Base-by-base conservation (phyloP, 2,113 vertebrate species). In the Pluvianellus socialis region DNA sequence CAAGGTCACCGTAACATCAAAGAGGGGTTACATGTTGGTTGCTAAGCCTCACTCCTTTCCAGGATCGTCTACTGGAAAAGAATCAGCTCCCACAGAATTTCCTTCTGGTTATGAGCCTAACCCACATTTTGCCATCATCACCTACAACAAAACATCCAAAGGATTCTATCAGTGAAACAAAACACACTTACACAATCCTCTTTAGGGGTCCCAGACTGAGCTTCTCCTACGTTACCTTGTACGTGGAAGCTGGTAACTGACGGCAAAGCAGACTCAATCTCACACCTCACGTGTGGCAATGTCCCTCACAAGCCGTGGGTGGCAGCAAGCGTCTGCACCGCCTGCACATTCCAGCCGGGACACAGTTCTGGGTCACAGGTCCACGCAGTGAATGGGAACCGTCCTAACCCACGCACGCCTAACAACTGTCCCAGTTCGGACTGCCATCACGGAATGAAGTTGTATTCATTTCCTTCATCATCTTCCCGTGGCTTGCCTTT, bases 361-460 rank as follows among this genome's bases (percentile, higher is more conserved):
- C 93, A 56, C 61, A 17, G 71, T 6, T 86, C 30, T 50, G 95
- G 92, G 93, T 94, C 90, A 84, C 88, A 59, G 88, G 68, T 70
- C 75, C 92, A 27, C 2, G 4, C 67, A 26, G n/a, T 1, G 38
- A 88, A 70, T 7, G 0, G 67, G 75, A 94, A 56, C 49, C 53
- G 11, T 10, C 45, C 49, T 72, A 56, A 52, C 3, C 5, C 59
- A 61, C 92, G 61, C 76, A 12, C 3, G 19, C 35, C 75, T 30
- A 49, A 26, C 44, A 32, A 61, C 27, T 2, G 23, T 66, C 68
- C 52, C 86, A 42, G 79, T 76, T 53, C 15, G 1, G 14, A 26
- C 35, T 72, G 73, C 44, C 42, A 20, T 2, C 73, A 14, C 3
- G 0, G 28, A 59, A 56, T 8, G 2, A 45, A 81, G 30, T 0